A percentile compares a stretch with the other conserved stretches of the same genome.
These are phyloP conservation scores for Rallus limicola DNA, from an alignment of 2,113 vertebrate genomes.

Conservation along the genomic window DNA sequence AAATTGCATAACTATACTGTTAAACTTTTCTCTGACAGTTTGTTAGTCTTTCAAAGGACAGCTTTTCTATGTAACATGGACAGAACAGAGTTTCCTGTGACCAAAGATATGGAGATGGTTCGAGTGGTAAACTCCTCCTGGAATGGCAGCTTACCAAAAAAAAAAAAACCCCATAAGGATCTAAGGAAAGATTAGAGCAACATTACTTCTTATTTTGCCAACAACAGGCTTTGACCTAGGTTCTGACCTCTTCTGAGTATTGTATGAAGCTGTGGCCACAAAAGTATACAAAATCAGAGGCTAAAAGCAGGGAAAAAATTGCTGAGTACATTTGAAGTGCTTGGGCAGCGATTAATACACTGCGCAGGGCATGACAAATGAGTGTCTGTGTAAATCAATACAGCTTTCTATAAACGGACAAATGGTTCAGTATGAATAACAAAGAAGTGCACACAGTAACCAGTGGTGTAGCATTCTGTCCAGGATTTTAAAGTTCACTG, in stretches of 20 bases:
- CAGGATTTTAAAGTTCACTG: conserved; percentile 79
- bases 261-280: neutral
- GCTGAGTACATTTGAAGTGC: conserved; percentile 45
- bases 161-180: neutral
- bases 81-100: neutral
- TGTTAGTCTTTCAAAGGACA: neutral
- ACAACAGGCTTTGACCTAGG: neutral
- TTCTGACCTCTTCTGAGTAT: neutral
- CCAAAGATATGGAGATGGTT: neutral
- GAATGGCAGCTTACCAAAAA: neutral
- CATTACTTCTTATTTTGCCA: neutral
- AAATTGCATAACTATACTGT: neutral
- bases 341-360: conserved; percentile 62
- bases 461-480: conserved; percentile 54
- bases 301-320: conserved; percentile 21
- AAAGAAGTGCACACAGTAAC: conserved; percentile 42
- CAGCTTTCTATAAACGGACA: conserved; percentile 58
- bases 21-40: neutral
- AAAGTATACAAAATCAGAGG: neutral
- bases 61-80: neutral
- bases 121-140: neutral
- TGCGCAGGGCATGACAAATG: conserved; percentile 71
- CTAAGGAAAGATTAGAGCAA: neutral
- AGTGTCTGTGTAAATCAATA: conserved; percentile 77
- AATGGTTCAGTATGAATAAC: conserved; percentile 68